Conservation (phyloP, 2,113 vertebrate genomes). For the Psephotus haematonotus region DNA sequence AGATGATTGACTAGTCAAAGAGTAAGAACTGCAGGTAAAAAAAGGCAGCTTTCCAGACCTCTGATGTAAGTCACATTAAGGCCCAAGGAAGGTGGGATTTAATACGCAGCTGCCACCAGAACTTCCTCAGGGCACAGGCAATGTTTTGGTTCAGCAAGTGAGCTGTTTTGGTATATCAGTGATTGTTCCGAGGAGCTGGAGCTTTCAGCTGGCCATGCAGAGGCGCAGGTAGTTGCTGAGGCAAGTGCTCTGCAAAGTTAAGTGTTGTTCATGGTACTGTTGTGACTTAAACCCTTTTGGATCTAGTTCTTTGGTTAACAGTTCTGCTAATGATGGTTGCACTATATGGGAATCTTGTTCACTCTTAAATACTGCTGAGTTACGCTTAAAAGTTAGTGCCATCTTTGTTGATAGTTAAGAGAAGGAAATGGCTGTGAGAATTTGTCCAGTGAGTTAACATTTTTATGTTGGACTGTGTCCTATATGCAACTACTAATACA, state of each 20-base stretch:
- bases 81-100: not conserved
- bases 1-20: not conserved
- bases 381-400: not conserved
- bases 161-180: not conserved
- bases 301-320: not conserved
- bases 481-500: not conserved
- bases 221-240: not conserved
- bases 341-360: not conserved
- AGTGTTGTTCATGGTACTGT: not conserved
- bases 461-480: not conserved
- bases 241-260: not conserved
- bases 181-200: not conserved
- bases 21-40: not conserved
- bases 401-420: not conserved
- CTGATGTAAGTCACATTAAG: not conserved
- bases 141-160: not conserved
- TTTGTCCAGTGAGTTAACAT: not conserved
- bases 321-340: not conserved
- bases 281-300: not conserved
- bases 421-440: not conserved
- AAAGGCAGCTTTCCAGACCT: not conserved
- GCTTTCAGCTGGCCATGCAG: accelerated
- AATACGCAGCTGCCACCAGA: not conserved
- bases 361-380: not conserved
- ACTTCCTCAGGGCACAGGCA: not conserved